Evolutionary conservation across 2,888 invertebrate species (phyloP).

Genomic region (Aspidiotus rigidus): DNA sequence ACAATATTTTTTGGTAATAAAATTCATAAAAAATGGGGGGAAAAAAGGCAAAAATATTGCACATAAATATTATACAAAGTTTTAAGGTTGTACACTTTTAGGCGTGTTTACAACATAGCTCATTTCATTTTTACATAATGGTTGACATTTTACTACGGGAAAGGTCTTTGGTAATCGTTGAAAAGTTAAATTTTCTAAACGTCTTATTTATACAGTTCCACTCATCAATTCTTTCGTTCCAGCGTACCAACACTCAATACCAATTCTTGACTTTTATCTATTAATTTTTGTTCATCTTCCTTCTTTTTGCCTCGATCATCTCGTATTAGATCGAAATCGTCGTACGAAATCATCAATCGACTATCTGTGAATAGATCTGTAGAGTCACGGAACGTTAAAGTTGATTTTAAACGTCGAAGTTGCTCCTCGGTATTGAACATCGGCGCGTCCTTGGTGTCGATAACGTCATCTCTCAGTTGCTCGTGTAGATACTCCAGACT

Average conservation of each 20-base stretch:
- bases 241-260: conserved; percentile 23
- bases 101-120: too few species aligned
- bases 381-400: conserved; percentile 39
- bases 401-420: conserved; percentile 39
- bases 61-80: too few species aligned
- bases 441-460: conserved; percentile 12
- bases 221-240: neutral
- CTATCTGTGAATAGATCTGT: conserved; percentile 25
- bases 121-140: too few species aligned
- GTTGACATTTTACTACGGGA: too few species aligned
- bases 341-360: conserved; percentile 28
- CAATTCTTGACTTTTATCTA: conserved; percentile 8
- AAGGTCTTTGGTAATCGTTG: too few species aligned
- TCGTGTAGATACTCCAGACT: conserved; percentile 35
- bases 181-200: too few species aligned
- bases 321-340: conserved; percentile 22
- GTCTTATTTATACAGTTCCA: neutral
- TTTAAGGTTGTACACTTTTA: too few species aligned
- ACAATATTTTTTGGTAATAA: too few species aligned
- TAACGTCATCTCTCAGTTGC: conserved; percentile 30
- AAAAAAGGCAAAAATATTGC: too few species aligned
- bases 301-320: neutral
- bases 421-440: conserved; percentile 35
- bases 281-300: conserved; percentile 5
- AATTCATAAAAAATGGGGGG: too few species aligned